Evolutionary conservation across 2,113 vertebrate species (phyloP).

Genomic region (Turnix velox): DNA sequence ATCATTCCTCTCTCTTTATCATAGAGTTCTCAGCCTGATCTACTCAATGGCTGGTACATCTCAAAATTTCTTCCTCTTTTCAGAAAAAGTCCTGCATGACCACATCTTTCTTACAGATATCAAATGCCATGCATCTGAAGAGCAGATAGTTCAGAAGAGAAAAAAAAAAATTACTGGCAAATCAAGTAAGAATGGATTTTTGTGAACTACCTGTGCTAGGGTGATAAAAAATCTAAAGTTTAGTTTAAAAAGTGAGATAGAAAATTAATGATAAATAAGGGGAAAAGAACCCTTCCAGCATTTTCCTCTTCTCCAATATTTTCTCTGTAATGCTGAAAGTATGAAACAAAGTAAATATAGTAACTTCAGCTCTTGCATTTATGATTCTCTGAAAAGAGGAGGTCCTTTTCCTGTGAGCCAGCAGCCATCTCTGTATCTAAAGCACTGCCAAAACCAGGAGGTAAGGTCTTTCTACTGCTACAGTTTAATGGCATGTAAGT

Average conservation of each 20-base stretch:
- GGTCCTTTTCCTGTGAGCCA: neutral
- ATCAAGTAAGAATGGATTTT: too few relatives aligned
- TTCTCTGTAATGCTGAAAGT: neutral
- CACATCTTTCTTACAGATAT: too few relatives aligned
- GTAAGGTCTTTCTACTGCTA: neutral
- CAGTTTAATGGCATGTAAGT: neutral
- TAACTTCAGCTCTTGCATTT: neutral
- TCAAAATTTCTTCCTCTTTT: too few relatives aligned
- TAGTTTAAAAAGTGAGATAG: neutral
- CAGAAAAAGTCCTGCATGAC: too few relatives aligned
- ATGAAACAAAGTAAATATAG: neutral
- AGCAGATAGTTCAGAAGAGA: too few relatives aligned
- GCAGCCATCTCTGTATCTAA: neutral
- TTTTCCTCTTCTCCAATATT: neutral
- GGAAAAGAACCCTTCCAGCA: neutral
- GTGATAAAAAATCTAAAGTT: neutral
- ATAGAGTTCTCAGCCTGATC: neutral
- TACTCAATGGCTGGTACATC: neutral
- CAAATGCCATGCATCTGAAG: too few relatives aligned
- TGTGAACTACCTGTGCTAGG: neutral
- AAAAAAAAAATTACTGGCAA: too few relatives aligned
- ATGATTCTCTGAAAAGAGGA: neutral
- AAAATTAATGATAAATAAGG: neutral
- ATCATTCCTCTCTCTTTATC: neutral
- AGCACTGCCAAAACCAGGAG: neutral